phyloP scores from a whole-genome alignment of 2,888 invertebrate species.

The Calliopum simillimum region DNA sequence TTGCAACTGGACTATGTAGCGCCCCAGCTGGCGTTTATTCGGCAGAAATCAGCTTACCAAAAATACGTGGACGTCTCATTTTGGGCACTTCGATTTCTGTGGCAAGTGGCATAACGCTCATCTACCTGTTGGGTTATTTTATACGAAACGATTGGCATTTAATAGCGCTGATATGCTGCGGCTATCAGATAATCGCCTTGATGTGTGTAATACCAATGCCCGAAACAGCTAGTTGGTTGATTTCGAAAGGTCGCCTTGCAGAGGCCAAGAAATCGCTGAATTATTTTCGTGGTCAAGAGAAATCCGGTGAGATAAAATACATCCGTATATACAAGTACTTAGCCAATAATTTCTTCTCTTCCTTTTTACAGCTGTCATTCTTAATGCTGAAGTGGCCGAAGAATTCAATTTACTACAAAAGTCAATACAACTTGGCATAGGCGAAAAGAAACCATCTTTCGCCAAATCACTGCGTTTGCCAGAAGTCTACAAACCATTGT shows the following conservation, averaged over 20 bases:
- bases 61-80: constrained; percentile 74
- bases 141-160: constrained; percentile 64
- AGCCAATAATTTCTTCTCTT: too few species aligned
- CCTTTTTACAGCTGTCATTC: constrained; percentile 52
- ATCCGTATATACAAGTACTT: too few species aligned
- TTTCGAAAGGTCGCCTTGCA: constrained; percentile 71
- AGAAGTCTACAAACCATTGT: constrained; percentile 65
- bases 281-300: constrained; percentile 72
- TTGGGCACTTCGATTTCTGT: constrained; percentile 74
- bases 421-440: constrained; percentile 52
- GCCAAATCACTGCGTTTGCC: constrained; percentile 54
- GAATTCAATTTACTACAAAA: constrained; percentile 59
- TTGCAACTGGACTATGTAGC: constrained; percentile 62
- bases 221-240: constrained; percentile 78
- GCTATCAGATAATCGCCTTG: constrained; percentile 59
- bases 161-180: constrained; percentile 60
- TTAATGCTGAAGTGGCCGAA: constrained; percentile 57
- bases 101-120: constrained; percentile 73
- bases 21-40: constrained; percentile 66
- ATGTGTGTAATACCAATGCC: constrained; percentile 71
- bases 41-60: constrained; percentile 69
- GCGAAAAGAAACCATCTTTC: constrained; percentile 56
- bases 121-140: constrained; percentile 73
- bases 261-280: constrained; percentile 73
- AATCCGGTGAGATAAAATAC: constrained; percentile 51